Base-by-base conservation (phyloP, 2,113 vertebrate species). In the Trematocara zebra region DNA sequence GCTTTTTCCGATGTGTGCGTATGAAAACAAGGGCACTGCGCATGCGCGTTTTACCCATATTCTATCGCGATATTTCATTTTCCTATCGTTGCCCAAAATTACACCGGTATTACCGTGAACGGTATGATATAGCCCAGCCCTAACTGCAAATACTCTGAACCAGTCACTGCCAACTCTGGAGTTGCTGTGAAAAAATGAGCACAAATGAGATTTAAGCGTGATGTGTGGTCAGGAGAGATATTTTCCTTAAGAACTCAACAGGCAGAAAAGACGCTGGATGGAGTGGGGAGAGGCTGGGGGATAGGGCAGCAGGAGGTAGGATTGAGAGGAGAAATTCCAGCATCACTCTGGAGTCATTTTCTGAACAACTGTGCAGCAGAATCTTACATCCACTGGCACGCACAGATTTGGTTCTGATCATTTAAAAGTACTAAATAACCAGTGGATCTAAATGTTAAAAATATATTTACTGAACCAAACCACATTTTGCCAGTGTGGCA, bases 201-300 rank as follows among this genome's bases (percentile, higher is more conserved):
- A 54, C 86, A 82, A 92, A 88, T 83, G 79, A 90, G 89, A 93
- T 91, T 88, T 89, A 85, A 88, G 83, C 23, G 28, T 78, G 82
- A 85, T 87, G 89, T 90, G 80, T 91, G 89, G 87, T 84, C 88
- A 83, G 78, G 20, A 57, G 90, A 86, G 88, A 93, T 91, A 89
- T 86, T 76, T 83, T 91, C 87, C 82, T 89, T 44, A 49, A 78
- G 81, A 85, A 91, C 49, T 91, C 69, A 86, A 89, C 87, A 86
- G 83, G 81, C 88, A 90, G 90, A 87, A 84, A 93, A 91, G 85
- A 91, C 61, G 92, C 89, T 82, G 67, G 84, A 87, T 59, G 85
- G 67, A 87, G 87, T 78, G 37, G 15, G 33, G 52, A 59, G 61
- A 20, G 11, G 31, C 7, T 54, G 81, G 54, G 37, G 90, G 79